Evolutionary conservation across 2,113 vertebrate genomes (phyloP).

Genomic region (Perognathus longimembris): DNA sequence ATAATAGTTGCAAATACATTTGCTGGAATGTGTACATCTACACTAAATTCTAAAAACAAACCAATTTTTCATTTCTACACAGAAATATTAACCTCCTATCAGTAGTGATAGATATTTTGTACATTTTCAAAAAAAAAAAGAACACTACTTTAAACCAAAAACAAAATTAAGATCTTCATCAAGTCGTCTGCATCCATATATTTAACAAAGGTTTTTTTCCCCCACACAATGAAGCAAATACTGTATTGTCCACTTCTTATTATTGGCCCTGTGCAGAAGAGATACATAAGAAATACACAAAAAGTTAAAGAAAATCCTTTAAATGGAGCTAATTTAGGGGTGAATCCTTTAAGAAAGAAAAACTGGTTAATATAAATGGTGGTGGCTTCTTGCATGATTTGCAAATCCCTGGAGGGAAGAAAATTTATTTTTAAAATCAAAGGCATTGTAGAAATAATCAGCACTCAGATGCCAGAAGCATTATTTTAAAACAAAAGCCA

Average conservation of each 20-base stretch:
- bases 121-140: slow-evolving; percentile 91
- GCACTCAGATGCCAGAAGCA: slow-evolving; percentile 84
- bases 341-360: slow-evolving; percentile 95
- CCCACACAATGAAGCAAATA: slow-evolving; percentile 99
- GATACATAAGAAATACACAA: slow-evolving; percentile 99
- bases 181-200: slow-evolving; percentile 99
- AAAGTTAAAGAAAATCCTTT: slow-evolving; percentile 98
- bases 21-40: slow-evolving; percentile 99
- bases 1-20: slow-evolving; percentile 98
- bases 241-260: slow-evolving; percentile 99
- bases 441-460: slow-evolving; percentile 86
- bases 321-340: slow-evolving; percentile 91
- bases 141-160: slow-evolving; percentile 98
- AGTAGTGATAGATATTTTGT: slow-evolving; percentile 94
- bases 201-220: slow-evolving; percentile 99
- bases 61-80: slow-evolving; percentile 97
- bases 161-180: slow-evolving; percentile 99
- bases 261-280: slow-evolving; percentile 99
- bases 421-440: slow-evolving; percentile 86
- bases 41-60: slow-evolving; percentile 99
- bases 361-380: slow-evolving; percentile 90
- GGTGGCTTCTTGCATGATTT: slow-evolving; percentile 91
- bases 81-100: slow-evolving; percentile 95
- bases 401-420: slow-evolving; percentile 91
- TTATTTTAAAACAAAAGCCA: slow-evolving; percentile 63